Evolutionary conservation across 2,888 invertebrate species (phyloP), one percentile per base, ranked within the genome.

Genomic region (Hermaeophaga mercurialis): DNA sequence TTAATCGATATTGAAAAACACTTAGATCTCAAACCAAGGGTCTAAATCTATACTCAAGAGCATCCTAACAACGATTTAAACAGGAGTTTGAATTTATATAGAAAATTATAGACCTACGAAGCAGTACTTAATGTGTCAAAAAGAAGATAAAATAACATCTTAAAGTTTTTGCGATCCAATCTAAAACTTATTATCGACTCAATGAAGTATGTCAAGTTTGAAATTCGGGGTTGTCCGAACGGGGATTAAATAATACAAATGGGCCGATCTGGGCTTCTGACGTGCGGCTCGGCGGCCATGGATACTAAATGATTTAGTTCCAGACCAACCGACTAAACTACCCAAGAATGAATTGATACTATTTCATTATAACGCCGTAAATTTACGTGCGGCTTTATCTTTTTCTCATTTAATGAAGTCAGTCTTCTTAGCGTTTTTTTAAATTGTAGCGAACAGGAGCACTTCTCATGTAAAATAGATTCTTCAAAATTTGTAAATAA

Each of bases 171-270:
- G 6, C 36, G 8, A 43, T 43, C 41, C 43, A 24, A 43, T 24
- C 43, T 24, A 43, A 43, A 43, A 43, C 24, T 43, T 43, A 43
- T 18, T 43, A 43, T 43, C 43, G 24, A 9, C 7, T 24, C 22
- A 26, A 24, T 43, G 24, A 43, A 43, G 43, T 18, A 12, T 43
- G 14, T 43, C 43, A 24, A 43, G 43, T 43, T 41, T 14, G 26
- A 24, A 24, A 43, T 43, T 43, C 43, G 1, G 43, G 43, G 26
- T 24, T 26, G 43, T 43, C 43, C 43, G 26, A 34, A 6, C 14
- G 15, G 28, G 34, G 55, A 49, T 49, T 36, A 49, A 55, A 47
- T 49, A 44, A 49, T 55, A 55, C 49, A 55, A 55, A 55, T 55
- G 48, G 44, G 6, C 36, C 36, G 34, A 19, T 22, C 17, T 36